Conservation (phyloP, 2,888 invertebrate genomes). For the Apamea sordens region DNA sequence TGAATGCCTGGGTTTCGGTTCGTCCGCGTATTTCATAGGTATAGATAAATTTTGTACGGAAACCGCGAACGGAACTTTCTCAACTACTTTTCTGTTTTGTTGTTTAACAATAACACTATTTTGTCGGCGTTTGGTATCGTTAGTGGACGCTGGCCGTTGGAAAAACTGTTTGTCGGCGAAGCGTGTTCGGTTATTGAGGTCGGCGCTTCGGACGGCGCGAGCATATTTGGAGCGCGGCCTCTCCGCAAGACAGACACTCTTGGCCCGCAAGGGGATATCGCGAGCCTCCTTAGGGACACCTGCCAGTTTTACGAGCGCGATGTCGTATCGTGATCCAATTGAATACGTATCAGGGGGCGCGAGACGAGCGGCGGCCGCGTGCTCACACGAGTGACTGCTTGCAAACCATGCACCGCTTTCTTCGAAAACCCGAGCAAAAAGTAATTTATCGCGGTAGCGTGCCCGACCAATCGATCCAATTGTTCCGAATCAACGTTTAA, state of each 20-base stretch:
- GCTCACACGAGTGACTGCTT: conserved; percentile 79
- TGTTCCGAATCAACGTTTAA: conserved; percentile 77
- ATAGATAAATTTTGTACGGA: conserved; percentile 85
- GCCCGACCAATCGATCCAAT: conserved; percentile 84
- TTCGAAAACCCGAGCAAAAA: conserved; percentile 83
- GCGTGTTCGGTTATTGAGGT: conserved; percentile 73
- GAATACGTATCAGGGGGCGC: conserved; percentile 60
- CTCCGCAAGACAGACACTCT: conserved; percentile 83
- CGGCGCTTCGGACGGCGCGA: conserved; percentile 81
- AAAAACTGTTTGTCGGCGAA: conserved; percentile 77
- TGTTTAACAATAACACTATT: conserved; percentile 78
- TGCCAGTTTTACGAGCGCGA: conserved; percentile 74
- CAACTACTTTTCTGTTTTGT: conserved; percentile 79
- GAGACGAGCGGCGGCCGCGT: conserved; percentile 75
- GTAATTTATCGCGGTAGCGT: conserved; percentile 88
- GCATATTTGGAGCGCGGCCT: conserved; percentile 83
- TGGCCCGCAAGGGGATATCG: conserved; percentile 81
- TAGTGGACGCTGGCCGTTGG: conserved; percentile 69
- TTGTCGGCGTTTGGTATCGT: conserved; percentile 69
- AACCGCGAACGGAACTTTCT: conserved; percentile 83
- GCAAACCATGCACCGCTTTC: conserved; percentile 79
- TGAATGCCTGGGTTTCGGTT: conserved; percentile 78
- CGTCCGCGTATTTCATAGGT: conserved; percentile 86
- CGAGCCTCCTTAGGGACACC: conserved; percentile 71
- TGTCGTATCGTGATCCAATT: conserved; percentile 47